Evolutionary conservation across 2,113 vertebrate species (phyloP), one percentile per base, ranked within the genome.

Genomic region (Mesitornis unicolor): DNA sequence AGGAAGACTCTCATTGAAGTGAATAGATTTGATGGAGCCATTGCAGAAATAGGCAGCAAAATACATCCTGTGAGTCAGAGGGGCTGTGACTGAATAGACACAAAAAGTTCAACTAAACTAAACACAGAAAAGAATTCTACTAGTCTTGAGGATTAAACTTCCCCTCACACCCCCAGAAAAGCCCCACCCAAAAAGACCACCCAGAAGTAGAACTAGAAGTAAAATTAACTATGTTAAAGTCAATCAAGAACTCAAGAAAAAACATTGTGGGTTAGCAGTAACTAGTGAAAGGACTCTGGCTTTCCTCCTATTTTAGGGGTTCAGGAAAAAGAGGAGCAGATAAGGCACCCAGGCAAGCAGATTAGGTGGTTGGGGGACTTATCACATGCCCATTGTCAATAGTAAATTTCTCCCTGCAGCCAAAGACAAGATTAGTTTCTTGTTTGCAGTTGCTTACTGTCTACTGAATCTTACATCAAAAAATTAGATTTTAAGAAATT

Each of bases 141-240:
- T 40, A 33, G 3, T 20, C 16, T 56, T 77, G 36, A 59, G 38
- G 11, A 25, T 81, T 70, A 70, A 89, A 56, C 2, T 33, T 9
- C 5, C 43, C 4, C 6, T 68, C 12, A 25, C 3, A 6, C 1
- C 2, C 31, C 11, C 7, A 63, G 20, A 31, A 48, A 24, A 25
- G 15, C 3, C 9, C 11, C 18, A 29, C 10, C 22, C 7, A 29
- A 48, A 51, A 78, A 19, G 2, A 7, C 16, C 4, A 16, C 13
- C 4, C 13, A 38, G 33, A 26, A 69, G n/a, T 69, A 60, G 63
- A 83, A 56, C 38, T 22, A 35, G 6, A 87, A 59, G 11, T 71
- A 54, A 87, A 70, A 36, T 48, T 33, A 69, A 21, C 63, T 11
- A 22, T 35, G 20, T 21, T 63, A 48, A 84, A 87, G 33, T 69